Conservation (phyloP, 1,140 invertebrate genomes). For the Aradophagus sp. region DNA sequence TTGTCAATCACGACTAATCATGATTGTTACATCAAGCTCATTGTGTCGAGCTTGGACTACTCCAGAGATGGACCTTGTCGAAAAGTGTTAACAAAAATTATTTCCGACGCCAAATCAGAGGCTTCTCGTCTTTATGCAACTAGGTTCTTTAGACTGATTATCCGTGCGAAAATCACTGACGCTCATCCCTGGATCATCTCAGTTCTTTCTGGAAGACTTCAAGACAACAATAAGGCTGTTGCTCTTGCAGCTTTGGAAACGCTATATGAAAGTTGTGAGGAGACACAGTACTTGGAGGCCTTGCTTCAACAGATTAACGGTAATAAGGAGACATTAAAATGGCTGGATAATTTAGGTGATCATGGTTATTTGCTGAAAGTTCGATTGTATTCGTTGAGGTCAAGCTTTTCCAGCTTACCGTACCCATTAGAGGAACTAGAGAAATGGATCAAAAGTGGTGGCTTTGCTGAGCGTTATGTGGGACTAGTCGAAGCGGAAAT, state of each 20-base stretch:
- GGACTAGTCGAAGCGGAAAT: slow-evolving; percentile 90
- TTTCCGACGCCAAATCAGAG: slow-evolving; percentile 82
- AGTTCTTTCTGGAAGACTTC: slow-evolving; percentile 86
- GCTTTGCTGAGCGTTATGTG: slow-evolving; percentile 82
- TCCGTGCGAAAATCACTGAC: slow-evolving; percentile 80
- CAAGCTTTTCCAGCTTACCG: slow-evolving; percentile 77
- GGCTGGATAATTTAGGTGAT: slow-evolving; percentile 85
- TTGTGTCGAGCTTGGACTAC: slow-evolving; percentile 93
- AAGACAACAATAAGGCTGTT: slow-evolving; percentile 85
- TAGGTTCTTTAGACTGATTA: slow-evolving; percentile 89
- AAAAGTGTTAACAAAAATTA: slow-evolving; percentile 75
- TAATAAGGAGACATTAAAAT: slow-evolving; percentile 63
- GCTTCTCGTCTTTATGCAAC: slow-evolving; percentile 91
- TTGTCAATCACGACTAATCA: slow-evolving; percentile 88
- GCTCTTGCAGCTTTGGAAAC: slow-evolving; percentile 85
- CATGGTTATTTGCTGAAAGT: slow-evolving; percentile 87
- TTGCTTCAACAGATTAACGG: slow-evolving; percentile 73
- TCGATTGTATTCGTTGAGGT: slow-evolving; percentile 85
- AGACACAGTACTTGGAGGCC: slow-evolving; percentile 87
- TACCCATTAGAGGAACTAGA: slow-evolving; percentile 69
- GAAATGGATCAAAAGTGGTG: slow-evolving; percentile 68
- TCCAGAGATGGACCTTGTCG: slow-evolving; percentile 77
- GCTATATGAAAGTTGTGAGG: slow-evolving; percentile 94
- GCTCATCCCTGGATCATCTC: slow-evolving; percentile 85
- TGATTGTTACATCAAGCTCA: slow-evolving; percentile 93